Evolutionary conservation across 2,888 invertebrate genomes (phyloP), one percentile per base, ranked within the genome.

Genomic region (Rutpela maculata): DNA sequence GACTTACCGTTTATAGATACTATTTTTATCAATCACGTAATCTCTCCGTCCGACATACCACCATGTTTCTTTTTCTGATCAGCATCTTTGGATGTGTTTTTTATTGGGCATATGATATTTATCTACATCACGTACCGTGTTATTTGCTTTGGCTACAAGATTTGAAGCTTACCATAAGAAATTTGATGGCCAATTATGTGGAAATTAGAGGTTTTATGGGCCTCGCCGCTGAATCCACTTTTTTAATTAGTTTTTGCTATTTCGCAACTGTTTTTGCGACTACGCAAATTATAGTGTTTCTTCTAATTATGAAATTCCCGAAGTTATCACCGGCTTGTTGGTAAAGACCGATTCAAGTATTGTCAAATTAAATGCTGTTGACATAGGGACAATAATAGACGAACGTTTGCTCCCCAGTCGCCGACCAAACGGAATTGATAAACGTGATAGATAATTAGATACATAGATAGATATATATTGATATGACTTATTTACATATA

Each of bases 21-120:
- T 67, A 74, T 74, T 74, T 74, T 74, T 74, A 74, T 74, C 74
- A 74, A 68, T 55, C 67, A 67, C 74, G 74, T 74, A 74, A 74
- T 74, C 74, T 74, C 55, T 43, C 60, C 59, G 43, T 50, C 59
- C 7, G 67, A 35, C 56, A 60, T 66, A 43, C 74, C 38, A 55
- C 70, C 60, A 22, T 70, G 50, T 60, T 22, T 62, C 57, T 66
- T 74, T 66, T 67, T 57, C 55, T 56, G 72, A 63, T 73, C 69
- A 59, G 38, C 69, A 69, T 57, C 69, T 69, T 69, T 19, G 69
- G 69, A 69, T 69, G 72, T 55, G 72, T 50, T 50, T 72, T 62
- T 62, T 18, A 55, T 72, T 72, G 50, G 35, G 31, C 5, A 56
- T 65, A 19, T 43, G 69, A 57, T 69, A 69, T 59, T 35, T 59